Conservation (phyloP, 2,113 vertebrate genomes). For the Capricornis sumatraensis region DNA sequence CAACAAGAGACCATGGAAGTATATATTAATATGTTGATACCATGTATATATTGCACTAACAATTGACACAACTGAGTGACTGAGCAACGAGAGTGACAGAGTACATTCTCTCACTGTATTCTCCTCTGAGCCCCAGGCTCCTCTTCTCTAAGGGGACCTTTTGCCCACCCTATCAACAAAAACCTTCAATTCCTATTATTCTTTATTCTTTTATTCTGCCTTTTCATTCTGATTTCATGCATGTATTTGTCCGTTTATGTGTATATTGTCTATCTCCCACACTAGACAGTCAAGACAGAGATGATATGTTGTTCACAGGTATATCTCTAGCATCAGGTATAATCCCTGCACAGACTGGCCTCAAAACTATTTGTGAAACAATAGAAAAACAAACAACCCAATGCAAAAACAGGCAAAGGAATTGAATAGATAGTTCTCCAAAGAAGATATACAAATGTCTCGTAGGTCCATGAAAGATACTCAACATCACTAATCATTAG, state of each 20-base stretch:
- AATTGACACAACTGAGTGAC: not conserved
- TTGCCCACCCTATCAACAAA: not conserved
- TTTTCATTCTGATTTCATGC: not conserved
- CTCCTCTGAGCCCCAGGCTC: not conserved
- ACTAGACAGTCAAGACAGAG: not conserved
- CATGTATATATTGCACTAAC: not conserved
- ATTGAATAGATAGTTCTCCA: not conserved
- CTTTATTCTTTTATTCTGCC: not conserved
- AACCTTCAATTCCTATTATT: not conserved
- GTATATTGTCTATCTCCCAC: not conserved
- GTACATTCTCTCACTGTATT: not conserved
- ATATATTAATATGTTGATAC: not conserved
- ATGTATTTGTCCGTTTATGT: not conserved
- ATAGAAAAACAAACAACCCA: not conserved
- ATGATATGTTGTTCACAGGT: not conserved
- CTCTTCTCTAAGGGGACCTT: not conserved
- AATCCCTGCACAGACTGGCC: not conserved
- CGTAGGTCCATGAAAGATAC: not conserved
- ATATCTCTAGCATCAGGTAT: not conserved
- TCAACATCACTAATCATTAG: not conserved
- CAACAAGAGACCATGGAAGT: not conserved
- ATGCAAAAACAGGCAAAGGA: not conserved
- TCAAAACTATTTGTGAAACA: not conserved
- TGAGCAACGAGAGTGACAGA: not conserved
- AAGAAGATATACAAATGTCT: not conserved